phyloP scores from a whole-genome alignment of 2,888 invertebrate species.

The Drosophila austrosaltans region DNA sequence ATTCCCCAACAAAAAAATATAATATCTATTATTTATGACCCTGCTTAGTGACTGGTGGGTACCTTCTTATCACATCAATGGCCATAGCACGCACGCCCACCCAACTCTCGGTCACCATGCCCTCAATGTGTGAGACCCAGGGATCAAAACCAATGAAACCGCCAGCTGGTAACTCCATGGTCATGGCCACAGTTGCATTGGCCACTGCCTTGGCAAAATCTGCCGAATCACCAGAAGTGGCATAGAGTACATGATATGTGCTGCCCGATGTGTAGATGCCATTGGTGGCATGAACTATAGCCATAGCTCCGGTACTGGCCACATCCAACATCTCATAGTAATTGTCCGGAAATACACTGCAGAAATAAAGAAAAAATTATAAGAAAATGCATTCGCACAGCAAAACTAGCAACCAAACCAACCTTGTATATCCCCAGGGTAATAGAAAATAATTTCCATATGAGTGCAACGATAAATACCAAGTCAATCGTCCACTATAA shows the following conservation, averaged over 20 bases:
- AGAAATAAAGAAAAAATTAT: neutral
- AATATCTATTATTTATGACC: slow-evolving; percentile 48
- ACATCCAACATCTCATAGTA: slow-evolving; percentile 81
- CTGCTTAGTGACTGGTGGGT: slow-evolving; percentile 9
- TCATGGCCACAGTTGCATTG: slow-evolving; percentile 76
- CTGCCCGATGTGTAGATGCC: slow-evolving; percentile 83
- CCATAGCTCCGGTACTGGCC: slow-evolving; percentile 79
- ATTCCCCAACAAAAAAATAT: slow-evolving; percentile 31
- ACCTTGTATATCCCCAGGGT: slow-evolving; percentile 87
- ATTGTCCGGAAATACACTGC: slow-evolving; percentile 81
- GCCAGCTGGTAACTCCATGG: slow-evolving; percentile 87
- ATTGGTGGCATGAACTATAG: slow-evolving; percentile 75
- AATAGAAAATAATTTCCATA: slow-evolving; percentile 88
- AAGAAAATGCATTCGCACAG: neutral
- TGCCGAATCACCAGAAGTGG: slow-evolving; percentile 86
- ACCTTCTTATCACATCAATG: slow-evolving; percentile 61
- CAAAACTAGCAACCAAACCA: slow-evolving; percentile 56
- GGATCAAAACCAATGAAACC: slow-evolving; percentile 84
- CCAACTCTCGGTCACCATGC: slow-evolving; percentile 85
- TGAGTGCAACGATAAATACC: slow-evolving; percentile 90
- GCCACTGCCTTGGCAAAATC: slow-evolving; percentile 86
- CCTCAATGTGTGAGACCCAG: slow-evolving; percentile 66
- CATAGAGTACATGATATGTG: slow-evolving; percentile 83
- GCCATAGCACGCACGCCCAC: slow-evolving; percentile 80
- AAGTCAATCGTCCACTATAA: slow-evolving; percentile 83